Evolutionary conservation across 2,888 invertebrate genomes (phyloP).

Genomic region (Drosophila borborema): DNA sequence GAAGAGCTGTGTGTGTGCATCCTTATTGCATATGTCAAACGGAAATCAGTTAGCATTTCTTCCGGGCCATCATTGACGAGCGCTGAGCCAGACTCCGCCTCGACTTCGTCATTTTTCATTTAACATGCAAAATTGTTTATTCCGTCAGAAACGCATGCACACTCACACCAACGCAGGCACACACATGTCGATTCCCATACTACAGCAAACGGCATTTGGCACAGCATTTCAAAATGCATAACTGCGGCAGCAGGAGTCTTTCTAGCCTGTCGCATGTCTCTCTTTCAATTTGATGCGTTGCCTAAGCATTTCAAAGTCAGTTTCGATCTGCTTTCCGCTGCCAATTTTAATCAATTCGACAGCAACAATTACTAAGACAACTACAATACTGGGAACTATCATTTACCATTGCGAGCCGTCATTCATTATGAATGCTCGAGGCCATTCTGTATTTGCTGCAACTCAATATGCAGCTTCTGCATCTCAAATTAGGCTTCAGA

Average conservation of each 20-base stretch:
- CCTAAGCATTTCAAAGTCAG: constrained; percentile 51
- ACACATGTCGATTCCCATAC: not conserved
- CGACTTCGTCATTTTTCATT: constrained; percentile 45
- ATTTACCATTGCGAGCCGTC: not conserved
- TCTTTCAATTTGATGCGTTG: constrained; percentile 19
- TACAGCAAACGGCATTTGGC: constrained; percentile 2
- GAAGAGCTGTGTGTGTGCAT: not conserved
- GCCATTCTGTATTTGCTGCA: not conserved
- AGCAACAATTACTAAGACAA: constrained; percentile 18
- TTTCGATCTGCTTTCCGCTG: constrained; percentile 37
- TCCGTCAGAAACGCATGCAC: constrained; percentile 1
- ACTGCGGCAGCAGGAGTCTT: constrained; percentile 34
- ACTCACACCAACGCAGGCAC: not conserved
- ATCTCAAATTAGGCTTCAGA: not conserved
- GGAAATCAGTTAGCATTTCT: constrained; percentile 47
- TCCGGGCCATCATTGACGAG: constrained; percentile 15
- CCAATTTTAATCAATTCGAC: constrained; percentile 72
- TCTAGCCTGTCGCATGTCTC: constrained; percentile 11
- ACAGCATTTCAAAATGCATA: constrained; percentile 41
- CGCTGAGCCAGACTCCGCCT: constrained; percentile 2
- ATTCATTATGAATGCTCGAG: not conserved
- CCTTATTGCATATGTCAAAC: constrained; percentile 34
- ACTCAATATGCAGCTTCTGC: not conserved
- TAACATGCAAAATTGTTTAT: constrained; percentile 52
- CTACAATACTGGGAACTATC: not conserved